Evolutionary conservation across 2,797 vertebrate species (phyloP).

Genomic region (Xenopus petersii): DNA sequence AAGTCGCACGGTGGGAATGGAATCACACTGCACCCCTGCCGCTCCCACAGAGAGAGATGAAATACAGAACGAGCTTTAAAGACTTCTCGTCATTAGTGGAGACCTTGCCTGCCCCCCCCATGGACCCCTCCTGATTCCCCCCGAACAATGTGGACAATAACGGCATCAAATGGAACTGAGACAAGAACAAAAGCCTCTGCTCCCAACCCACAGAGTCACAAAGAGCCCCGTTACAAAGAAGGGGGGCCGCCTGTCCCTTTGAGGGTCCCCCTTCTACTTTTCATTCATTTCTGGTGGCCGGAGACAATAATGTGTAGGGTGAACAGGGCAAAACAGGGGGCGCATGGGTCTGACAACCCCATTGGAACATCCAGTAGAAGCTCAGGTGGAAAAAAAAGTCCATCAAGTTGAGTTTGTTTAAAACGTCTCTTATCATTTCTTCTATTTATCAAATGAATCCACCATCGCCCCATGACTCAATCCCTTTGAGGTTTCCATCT

Average conservation of each 20-base stretch:
- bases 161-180: slow-evolving; percentile 72
- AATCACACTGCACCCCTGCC: slow-evolving; percentile 88
- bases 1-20: slow-evolving; percentile 86
- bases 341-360: no score
- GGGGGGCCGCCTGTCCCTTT: slow-evolving; percentile 55
- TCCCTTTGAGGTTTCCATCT: no score
- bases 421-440: no score
- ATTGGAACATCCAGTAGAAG: no score
- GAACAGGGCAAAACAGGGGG: no score
- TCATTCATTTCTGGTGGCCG: slow-evolving; percentile 75
- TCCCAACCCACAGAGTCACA: slow-evolving; percentile 71
- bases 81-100: slow-evolving; percentile 98
- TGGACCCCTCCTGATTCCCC: slow-evolving; percentile 78
- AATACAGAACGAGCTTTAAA: slow-evolving; percentile 96
- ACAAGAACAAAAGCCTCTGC: slow-evolving; percentile 76
- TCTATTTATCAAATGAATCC: no score
- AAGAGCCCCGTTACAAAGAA: slow-evolving; percentile 53
- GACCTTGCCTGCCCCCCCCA: slow-evolving; percentile 81
- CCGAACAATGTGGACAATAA: slow-evolving; percentile 81
- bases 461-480: no score
- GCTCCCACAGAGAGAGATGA: slow-evolving; percentile 91
- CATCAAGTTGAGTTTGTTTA: no score
- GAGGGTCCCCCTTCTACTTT: slow-evolving; percentile 68
- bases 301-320: slow-evolving; percentile 32
- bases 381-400: no score